A percentile compares a stretch with the other conserved stretches of the same genome.
Evolutionary conservation across 2,888 invertebrate genomes (phyloP).

Genomic region (Mylabris sibirica): DNA sequence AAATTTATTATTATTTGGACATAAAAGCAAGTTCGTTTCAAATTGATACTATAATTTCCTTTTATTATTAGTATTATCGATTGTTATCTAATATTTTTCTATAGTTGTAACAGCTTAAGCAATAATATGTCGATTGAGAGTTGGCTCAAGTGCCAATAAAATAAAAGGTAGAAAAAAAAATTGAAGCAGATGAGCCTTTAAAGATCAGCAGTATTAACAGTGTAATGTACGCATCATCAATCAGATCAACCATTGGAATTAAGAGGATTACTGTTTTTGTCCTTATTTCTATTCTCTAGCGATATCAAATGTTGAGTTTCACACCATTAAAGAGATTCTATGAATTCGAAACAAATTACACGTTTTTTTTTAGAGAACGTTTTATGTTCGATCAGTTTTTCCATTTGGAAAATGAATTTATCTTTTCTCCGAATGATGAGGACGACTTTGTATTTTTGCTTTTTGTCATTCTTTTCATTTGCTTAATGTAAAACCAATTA

Average conservation of each 20-base stretch:
- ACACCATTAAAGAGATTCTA: neutral
- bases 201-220: no score
- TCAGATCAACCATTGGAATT: neutral
- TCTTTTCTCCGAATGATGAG: no score
- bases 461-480: no score
- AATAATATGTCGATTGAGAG: neutral
- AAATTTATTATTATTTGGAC: neutral
- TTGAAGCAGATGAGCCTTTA: no score
- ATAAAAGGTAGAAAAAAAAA: no score
- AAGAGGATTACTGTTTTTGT: neutral
- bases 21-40: neutral
- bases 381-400: neutral
- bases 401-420: neutral
- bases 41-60: neutral
- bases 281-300: no score
- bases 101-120: neutral
- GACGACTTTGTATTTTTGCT: no score
- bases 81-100: neutral
- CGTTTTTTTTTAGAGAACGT: neutral
- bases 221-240: neutral
- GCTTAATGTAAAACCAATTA: no score
- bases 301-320: neutral
- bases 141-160: neutral
- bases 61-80: neutral
- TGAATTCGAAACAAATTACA: neutral